Base-by-base conservation (phyloP, 37 sponge, comb jelly and placozoan genomes). In the Axinella damicornis region DNA sequence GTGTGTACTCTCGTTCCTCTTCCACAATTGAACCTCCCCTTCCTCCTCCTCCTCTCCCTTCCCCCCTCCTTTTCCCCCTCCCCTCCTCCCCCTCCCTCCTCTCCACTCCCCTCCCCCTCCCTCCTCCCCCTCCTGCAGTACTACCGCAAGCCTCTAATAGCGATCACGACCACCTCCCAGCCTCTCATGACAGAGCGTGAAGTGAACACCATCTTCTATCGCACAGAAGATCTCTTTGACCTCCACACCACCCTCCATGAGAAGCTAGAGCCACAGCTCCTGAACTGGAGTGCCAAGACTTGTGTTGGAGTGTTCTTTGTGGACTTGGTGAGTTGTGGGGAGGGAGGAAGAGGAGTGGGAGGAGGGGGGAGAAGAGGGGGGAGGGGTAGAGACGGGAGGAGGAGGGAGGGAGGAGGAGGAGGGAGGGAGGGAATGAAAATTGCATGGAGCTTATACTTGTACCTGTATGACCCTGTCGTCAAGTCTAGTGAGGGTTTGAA, bases 71-170 rank as follows among this genome's bases (percentile, higher is more conserved):
- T 30, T 40, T 36, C 53, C 39, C n/a, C 33, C n/a, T 70, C 38
- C 46, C 59, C 27, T 53, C 33, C 28, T 0, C 28, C 73, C n/a
- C 74, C 15, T 18, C 9, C 9, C 5, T n/a, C 40, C 56, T 34
- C 80, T 38, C 53, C 38, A 15, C 37, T 28, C 6, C 69, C 31
- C 70, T 19, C 60, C 27, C 70, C 33, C 62, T 16, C 63, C 27
- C 86, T 28, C 52, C 25, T 71, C 27, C 66, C 65, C 36, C 69
- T 77, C 38, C 12, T 69, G 27, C 77, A 92, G 93, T 83, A 80
- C 63, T 92, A 95, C 76, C 84, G 92, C 9, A 90, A 89, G 79
- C 96, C 96, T n/a, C 88, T 95, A 37, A 52, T 92, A 36, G 96
- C 93, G 19, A 65, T 81, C 20, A 69, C 88, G 22, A 74, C 91